phyloP scores from a whole-genome alignment of 2,113 vertebrate genomes.

The Vulpes vulpes region DNA sequence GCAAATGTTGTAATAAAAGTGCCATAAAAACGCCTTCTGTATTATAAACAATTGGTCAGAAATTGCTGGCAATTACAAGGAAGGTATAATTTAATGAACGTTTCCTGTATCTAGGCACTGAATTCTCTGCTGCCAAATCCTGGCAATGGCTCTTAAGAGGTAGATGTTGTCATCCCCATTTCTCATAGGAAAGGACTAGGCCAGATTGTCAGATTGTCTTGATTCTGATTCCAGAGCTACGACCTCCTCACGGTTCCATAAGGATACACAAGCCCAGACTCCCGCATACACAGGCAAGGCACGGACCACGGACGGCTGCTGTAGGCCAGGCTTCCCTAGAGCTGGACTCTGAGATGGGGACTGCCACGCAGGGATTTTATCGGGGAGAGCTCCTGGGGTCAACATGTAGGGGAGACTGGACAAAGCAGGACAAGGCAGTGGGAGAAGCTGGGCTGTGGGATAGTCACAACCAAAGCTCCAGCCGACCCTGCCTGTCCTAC shows the following conservation, averaged over 20 bases:
- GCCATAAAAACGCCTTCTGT: background rate
- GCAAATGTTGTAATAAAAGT: constrained; percentile 43
- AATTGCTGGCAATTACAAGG: constrained; percentile 3
- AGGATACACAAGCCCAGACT: background rate
- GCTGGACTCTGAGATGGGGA: background rate
- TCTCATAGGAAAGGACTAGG: background rate
- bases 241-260: background rate
- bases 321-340: background rate
- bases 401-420: background rate
- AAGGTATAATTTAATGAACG: background rate
- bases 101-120: background rate
- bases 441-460: background rate
- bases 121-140: background rate
- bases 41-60: background rate
- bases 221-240: background rate
- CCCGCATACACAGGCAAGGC: rapidly evolving
- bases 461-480: background rate
- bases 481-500: background rate
- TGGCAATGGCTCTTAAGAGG: background rate
- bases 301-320: background rate
- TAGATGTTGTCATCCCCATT: background rate
- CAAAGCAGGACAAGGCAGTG: background rate
- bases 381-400: background rate
- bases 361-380: background rate
- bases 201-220: background rate